phyloP scores from a whole-genome alignment of 1,140 invertebrate genomes.

The Mycetomoellerius zeteki region DNA sequence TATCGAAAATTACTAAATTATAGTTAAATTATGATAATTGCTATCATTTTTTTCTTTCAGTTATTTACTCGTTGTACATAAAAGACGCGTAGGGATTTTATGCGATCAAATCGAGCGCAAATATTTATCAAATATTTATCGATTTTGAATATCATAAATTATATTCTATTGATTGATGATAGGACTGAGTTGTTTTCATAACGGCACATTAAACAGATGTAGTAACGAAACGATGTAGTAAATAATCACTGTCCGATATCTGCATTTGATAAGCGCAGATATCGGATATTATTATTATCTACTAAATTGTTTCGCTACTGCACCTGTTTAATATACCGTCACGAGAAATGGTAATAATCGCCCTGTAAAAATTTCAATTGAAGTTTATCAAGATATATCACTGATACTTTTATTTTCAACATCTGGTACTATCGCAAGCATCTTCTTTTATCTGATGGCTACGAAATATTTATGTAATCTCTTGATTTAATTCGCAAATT shows the following conservation, averaged over 20 bases:
- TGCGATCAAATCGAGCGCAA: neutral
- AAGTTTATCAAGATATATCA: neutral
- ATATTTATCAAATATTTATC: slow-evolving; percentile 7
- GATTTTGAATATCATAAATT: neutral
- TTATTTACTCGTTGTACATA: neutral
- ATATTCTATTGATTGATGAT: slow-evolving; percentile 16
- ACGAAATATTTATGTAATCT: neutral
- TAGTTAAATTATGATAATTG: no score
- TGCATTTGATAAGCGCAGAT: slow-evolving; percentile 4
- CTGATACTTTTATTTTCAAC: neutral
- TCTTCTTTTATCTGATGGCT: neutral
- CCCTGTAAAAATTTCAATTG: neutral
- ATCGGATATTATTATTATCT: neutral
- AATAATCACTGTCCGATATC: slow-evolving; percentile 19
- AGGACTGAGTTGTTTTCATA: slow-evolving; percentile 26
- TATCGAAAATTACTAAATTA: no score
- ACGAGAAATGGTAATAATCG: neutral
- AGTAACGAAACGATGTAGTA: neutral
- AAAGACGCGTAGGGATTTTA: neutral
- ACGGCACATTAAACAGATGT: neutral
- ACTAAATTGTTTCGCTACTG: no score
- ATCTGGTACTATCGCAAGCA: neutral
- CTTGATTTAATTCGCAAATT: neutral
- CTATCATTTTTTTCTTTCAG: no score
- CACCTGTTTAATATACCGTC: no score